These are phyloP conservation scores for Crematogaster levior DNA, from an alignment of 2,888 invertebrate species.

Conservation along the genomic window DNA sequence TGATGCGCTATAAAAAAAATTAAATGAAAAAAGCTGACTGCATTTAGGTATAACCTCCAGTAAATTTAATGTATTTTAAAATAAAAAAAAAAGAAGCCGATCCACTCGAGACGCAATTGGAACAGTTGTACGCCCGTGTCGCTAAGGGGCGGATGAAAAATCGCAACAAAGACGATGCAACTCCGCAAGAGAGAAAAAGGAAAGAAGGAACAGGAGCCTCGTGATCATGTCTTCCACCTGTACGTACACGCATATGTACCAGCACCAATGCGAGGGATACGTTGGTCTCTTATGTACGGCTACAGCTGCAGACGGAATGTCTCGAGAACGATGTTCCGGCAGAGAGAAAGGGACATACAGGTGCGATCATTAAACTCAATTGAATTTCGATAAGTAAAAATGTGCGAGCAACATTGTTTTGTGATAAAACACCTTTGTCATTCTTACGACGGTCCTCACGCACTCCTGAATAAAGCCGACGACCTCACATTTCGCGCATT, in stretches of 20 bases:
- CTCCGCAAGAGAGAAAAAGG: constrained; percentile 19
- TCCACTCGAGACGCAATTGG: neutral
- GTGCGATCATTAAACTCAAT: constrained; percentile 74
- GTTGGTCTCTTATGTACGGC: constrained; percentile 67
- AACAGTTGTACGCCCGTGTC: constrained; percentile 3
- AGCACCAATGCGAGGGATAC: constrained; percentile 56
- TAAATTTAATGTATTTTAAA: no score
- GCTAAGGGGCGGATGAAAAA: constrained; percentile 59
- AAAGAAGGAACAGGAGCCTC: constrained; percentile 28
- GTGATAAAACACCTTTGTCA: constrained; percentile 30
- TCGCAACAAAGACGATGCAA: constrained; percentile 36
- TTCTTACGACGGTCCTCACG: neutral
- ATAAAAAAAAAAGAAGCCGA: no score
- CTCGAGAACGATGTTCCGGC: constrained; percentile 56
- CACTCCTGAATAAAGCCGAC: neutral
- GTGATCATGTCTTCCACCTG: constrained; percentile 76
- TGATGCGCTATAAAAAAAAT: no score
- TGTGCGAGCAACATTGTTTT: constrained; percentile 49
- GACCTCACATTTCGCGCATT: neutral
- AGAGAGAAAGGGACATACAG: constrained; percentile 73
- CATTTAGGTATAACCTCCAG: no score
- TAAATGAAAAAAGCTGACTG: no score
- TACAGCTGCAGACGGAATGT: constrained; percentile 76
- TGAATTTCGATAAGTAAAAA: constrained; percentile 72
- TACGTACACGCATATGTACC: constrained; percentile 67